phyloP scores from a whole-genome alignment of 2,113 vertebrate species.

The Harpagus bidentatus region DNA sequence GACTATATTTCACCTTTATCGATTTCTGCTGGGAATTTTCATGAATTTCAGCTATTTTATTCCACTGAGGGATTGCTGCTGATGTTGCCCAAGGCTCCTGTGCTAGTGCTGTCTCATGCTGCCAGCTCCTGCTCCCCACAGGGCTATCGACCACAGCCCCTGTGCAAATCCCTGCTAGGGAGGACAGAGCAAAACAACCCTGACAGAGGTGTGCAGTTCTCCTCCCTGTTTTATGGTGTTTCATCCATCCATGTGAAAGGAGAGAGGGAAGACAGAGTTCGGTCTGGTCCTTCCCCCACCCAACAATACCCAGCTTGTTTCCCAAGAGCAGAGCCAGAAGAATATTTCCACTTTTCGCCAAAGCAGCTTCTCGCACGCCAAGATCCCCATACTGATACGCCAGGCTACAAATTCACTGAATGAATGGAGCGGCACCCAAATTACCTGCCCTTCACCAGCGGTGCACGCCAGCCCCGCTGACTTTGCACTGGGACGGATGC shows the following conservation, averaged over 20 bases:
- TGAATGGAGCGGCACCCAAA: background rate
- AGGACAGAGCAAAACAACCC: background rate
- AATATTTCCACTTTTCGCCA: background rate
- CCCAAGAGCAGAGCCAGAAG: background rate
- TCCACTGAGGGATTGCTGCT: background rate
- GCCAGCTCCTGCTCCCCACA: background rate
- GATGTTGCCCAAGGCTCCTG: background rate
- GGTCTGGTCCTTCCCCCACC: too few species aligned
- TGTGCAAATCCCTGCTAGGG: background rate
- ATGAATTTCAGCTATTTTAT: background rate
- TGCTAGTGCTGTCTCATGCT: background rate
- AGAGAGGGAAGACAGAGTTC: background rate
- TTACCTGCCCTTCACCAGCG: background rate
- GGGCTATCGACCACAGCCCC: background rate
- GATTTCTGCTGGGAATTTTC: background rate
- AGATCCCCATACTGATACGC: fast-evolving
- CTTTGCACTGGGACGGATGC: background rate
- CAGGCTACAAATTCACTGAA: background rate
- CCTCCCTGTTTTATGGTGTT: background rate
- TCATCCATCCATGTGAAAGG: background rate
- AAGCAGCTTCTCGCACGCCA: background rate
- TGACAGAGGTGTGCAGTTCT: background rate
- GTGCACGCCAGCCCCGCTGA: background rate
- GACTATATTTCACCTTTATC: background rate
- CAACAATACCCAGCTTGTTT: background rate